Percentiles rank a stretch among this genome's conserved stretches.
phyloP scores from a whole-genome alignment of 2,797 vertebrate genomes.

The Xerus rutilus region DNA sequence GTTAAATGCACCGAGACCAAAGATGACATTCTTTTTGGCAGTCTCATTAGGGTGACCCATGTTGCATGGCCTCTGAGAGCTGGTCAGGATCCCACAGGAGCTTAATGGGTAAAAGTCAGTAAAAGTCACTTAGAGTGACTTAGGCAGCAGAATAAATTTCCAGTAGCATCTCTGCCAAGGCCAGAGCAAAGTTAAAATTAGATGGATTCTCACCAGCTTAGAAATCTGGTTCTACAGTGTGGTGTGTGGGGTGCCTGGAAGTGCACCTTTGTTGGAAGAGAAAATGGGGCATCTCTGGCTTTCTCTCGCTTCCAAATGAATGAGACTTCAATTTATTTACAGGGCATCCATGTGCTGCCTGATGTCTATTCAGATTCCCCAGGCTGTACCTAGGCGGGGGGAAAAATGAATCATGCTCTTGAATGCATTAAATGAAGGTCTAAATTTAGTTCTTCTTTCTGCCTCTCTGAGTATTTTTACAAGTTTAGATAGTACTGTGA shows the following conservation, averaged over 20 bases:
- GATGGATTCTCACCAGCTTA: not conserved
- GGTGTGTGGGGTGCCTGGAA: not conserved
- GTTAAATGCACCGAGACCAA: not conserved
- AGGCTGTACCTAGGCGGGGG: constrained; percentile 55
- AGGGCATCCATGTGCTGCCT: not conserved
- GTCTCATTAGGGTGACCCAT: constrained; percentile 20
- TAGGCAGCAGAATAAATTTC: not conserved
- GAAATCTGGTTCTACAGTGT: constrained; percentile 3
- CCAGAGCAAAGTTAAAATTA: constrained; percentile 47
- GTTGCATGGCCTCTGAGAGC: not conserved
- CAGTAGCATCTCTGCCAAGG: not conserved
- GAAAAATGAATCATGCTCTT: constrained; percentile 74
- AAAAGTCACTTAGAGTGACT: not conserved
- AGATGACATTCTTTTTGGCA: not conserved
- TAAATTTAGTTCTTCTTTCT: constrained; percentile 80
- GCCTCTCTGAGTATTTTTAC: constrained; percentile 75
- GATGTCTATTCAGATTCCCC: constrained; percentile 8
- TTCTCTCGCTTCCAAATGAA: constrained; percentile 26
- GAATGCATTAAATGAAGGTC: constrained; percentile 74
- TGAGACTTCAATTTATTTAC: constrained; percentile 63
- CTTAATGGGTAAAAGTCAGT: not conserved
- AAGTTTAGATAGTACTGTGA: constrained; percentile 73
- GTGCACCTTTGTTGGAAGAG: constrained; percentile 32
- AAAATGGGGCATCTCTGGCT: not conserved
- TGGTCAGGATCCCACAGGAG: not conserved